Base-by-base conservation (phyloP, 2,113 vertebrate genomes). In the Egretta garzetta region DNA sequence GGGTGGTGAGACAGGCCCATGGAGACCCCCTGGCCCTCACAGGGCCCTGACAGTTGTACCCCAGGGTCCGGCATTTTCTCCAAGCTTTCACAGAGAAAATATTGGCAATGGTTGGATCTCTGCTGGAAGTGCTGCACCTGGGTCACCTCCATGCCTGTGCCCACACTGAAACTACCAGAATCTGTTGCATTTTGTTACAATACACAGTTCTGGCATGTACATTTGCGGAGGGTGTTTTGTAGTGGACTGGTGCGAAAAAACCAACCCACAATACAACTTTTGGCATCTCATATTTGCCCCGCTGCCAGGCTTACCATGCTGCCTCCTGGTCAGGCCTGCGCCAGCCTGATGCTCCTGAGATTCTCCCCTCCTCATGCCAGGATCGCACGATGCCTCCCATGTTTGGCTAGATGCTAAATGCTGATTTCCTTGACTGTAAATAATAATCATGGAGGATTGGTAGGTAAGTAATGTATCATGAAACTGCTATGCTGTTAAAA, bases 391-490 rank as follows among this genome's bases (percentile, higher is more conserved):
- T 2, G 12, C 19, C 32, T 75, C 22, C 66, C 32, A 10, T 41
- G 18, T 87, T 87, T 7, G 5, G 18, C n/a, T 53, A 73, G 68
- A 71, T 39, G 20, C n/a, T 43, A 53, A 77, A n/a, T 59, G 60
- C 33, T n/a, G 33, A 32, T 85, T 93, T 84, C 60, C 47, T 90
- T 68, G 71, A 15, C 80, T 88, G 37, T 76, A 84, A 59, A 91
- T 14, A 81, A 47, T 33, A 71, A 58, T 89, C 39, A 7, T 4
- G 3, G 20, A 88, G 71, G 67, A 95, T 55, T 71, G 26, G 52
- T 87, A 86, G 26, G 52, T 87, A 86, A 87, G 30, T 23, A 75
- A 60, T 9, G 5, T 52, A 28, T 68, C 47, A 56, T 87, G 70
- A 75, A 93, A 72, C 33, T 53, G 39, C 21, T 88, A 15, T 56